Conservation (phyloP, 2,888 invertebrate species). For the Mystacides longicornis region DNA sequence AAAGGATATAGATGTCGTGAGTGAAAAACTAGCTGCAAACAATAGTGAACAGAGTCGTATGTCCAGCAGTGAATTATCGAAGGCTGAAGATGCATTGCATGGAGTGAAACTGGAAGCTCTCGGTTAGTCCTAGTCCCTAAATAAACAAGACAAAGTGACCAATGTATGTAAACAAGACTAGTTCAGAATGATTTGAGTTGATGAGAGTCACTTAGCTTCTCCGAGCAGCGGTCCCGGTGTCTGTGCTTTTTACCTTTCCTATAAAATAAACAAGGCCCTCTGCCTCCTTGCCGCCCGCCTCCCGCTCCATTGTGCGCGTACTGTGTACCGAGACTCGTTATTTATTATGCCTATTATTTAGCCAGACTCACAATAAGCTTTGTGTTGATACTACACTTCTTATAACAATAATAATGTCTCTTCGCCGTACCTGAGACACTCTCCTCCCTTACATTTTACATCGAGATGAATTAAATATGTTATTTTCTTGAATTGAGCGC, state of each 20-base stretch:
- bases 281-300: constrained; percentile 16
- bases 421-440: not conserved
- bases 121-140: too few species aligned
- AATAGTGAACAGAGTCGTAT: too few species aligned
- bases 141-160: constrained; percentile 1
- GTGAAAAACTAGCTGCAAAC: too few species aligned
- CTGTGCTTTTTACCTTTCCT: constrained; percentile 16
- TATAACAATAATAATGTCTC: not conserved
- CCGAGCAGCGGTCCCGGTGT: not conserved
- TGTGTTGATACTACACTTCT: constrained; percentile 11
- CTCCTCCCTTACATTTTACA: not conserved
- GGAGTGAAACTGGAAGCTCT: too few species aligned
- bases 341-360: constrained; percentile 27
- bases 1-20: too few species aligned
- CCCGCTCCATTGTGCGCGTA: constrained; percentile 26
- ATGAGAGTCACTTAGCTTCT: not conserved
- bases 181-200: not conserved
- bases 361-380: constrained; percentile 26
- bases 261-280: constrained; percentile 24
- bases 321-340: constrained; percentile 26
- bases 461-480: not conserved
- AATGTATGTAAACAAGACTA: not conserved
- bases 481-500: not conserved
- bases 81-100: too few species aligned
- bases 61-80: too few species aligned